A percentile compares a stretch with the other conserved stretches of the same genome.
These are phyloP conservation scores for Acleris emargana DNA, from an alignment of 2,888 invertebrate species.

Conservation along the genomic window DNA sequence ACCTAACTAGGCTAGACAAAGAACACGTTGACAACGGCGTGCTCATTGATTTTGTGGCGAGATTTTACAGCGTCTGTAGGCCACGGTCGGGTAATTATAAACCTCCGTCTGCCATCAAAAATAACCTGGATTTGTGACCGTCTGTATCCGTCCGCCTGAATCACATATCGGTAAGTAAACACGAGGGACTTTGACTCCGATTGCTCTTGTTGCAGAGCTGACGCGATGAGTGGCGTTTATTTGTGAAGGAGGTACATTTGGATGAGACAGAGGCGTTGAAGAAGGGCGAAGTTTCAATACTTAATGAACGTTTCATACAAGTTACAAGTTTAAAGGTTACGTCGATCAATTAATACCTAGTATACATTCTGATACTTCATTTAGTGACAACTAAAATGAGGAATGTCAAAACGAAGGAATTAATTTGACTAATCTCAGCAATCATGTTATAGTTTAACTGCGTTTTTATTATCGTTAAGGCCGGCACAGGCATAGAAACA, in stretches of 20 bases:
- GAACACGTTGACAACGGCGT: not conserved
- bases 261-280: not conserved
- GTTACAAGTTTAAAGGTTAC: not conserved
- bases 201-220: not conserved
- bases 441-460: slow-evolving; percentile 27
- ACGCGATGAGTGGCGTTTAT: not conserved
- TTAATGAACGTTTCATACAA: not conserved
- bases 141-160: slow-evolving; percentile 34
- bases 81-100: slow-evolving; percentile 62
- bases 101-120: slow-evolving; percentile 50
- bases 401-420: slow-evolving; percentile 10
- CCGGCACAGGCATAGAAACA: slow-evolving; percentile 34
- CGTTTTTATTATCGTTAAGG: slow-evolving; percentile 35
- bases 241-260: not conserved
- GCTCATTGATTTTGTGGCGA: slow-evolving; percentile 38
- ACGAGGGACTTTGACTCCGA: slow-evolving; percentile 12
- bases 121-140: slow-evolving; percentile 47
- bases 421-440: slow-evolving; percentile 15
- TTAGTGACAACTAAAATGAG: not conserved
- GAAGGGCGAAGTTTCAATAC: not conserved
- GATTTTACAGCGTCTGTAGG: slow-evolving; percentile 49
- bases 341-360: too few species aligned
- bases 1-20: not conserved
- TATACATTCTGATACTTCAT: not conserved
- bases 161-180: slow-evolving; percentile 22